Conservation (phyloP, 2,113 vertebrate genomes). For the Lichenostomus cassidix region DNA sequence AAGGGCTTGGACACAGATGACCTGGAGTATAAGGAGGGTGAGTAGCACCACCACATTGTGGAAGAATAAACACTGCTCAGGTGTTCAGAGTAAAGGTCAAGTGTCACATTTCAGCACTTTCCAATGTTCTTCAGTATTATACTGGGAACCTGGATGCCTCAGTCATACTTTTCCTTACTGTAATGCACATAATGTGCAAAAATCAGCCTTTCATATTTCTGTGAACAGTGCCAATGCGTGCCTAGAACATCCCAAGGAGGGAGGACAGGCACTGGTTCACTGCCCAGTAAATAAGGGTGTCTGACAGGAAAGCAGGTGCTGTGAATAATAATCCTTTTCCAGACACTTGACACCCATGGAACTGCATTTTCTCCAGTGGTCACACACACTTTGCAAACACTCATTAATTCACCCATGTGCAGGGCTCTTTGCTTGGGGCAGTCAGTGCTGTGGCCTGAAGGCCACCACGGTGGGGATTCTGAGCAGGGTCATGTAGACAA, state of each 20-base stretch:
- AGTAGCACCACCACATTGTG: rapidly evolving
- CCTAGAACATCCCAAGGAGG: neutral
- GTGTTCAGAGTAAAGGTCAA: neutral
- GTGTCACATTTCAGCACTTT: neutral
- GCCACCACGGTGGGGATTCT: neutral
- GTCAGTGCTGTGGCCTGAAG: neutral
- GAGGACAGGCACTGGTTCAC: neutral
- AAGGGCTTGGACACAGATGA: neutral
- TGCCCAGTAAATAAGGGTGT: neutral
- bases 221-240: rapidly evolving
- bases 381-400: neutral
- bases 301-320: neutral
- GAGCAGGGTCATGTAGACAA: neutral
- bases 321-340: neutral
- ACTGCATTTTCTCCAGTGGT: neutral
- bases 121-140: neutral
- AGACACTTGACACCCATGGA: neutral
- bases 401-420: neutral
- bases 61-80: neutral
- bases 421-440: neutral
- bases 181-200: neutral
- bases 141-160: neutral
- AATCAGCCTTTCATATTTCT: neutral
- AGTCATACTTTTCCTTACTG: neutral
- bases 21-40: rapidly evolving